A percentile compares a stretch with the other conserved stretches of the same genome.
Conservation (phyloP, 1,140 invertebrate species). For the Mamestra configurata region DNA sequence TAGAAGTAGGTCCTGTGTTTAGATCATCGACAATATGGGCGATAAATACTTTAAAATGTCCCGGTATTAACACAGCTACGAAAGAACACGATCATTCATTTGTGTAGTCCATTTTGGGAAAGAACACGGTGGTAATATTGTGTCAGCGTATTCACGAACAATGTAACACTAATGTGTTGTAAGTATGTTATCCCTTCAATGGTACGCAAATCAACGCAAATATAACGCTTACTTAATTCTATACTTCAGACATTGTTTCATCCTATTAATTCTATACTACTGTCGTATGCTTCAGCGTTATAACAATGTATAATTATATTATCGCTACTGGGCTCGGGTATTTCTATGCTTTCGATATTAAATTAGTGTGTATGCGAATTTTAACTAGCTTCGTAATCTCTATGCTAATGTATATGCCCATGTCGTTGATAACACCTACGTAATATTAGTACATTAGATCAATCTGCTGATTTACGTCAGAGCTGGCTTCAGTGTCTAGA, state of each 20-base stretch:
- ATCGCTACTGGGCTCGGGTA: constrained; percentile 86
- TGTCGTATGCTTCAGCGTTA: constrained; percentile 87
- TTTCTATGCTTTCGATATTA: constrained; percentile 88
- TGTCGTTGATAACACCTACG: constrained; percentile 81
- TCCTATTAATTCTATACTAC: constrained; percentile 84
- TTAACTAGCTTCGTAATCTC: constrained; percentile 86
- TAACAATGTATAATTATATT: constrained; percentile 81
- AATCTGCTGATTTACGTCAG: constrained; percentile 84
- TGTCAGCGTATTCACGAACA: constrained; percentile 70
- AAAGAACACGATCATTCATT: constrained; percentile 71
- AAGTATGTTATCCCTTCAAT: constrained; percentile 83
- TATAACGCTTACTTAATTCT: constrained; percentile 81
- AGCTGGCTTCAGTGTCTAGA: constrained; percentile 87
- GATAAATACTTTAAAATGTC: constrained; percentile 60
- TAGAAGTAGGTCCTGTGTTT: constrained; percentile 78
- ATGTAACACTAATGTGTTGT: constrained; percentile 82
- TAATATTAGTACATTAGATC: constrained; percentile 85
- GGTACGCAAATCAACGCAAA: constrained; percentile 77
- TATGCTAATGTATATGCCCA: constrained; percentile 86
- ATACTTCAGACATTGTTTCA: constrained; percentile 84
- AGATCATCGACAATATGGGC: constrained; percentile 73
- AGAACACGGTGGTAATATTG: constrained; percentile 67
- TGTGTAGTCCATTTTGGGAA: constrained; percentile 75
- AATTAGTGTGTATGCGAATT: constrained; percentile 86
- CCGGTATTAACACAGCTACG: constrained; percentile 59